These are phyloP conservation scores for Catamblyrhynchus diadema DNA, from an alignment of 2,797 vertebrate genomes.

Conservation along the genomic window DNA sequence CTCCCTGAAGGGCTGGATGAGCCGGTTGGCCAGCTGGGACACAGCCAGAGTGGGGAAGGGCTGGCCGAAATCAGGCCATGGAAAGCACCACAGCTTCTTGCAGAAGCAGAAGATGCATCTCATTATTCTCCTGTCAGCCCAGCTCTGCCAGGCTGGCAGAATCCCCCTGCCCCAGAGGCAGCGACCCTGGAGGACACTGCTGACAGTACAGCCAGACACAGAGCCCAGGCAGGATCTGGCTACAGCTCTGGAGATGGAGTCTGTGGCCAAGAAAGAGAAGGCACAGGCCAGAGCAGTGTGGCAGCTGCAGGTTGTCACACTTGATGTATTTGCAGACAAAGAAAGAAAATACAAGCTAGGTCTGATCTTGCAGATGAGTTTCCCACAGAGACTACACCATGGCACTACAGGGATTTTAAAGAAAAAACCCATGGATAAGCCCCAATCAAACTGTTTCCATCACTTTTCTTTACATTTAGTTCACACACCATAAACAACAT, in stretches of 20 bases:
- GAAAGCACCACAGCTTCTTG: not conserved
- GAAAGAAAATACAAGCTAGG: not conserved
- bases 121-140: rapidly evolving
- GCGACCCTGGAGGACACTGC: not conserved
- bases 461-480: not conserved
- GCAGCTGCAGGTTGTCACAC: not conserved
- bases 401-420: not conserved
- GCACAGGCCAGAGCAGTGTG: not conserved
- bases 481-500: rapidly evolving
- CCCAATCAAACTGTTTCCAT: rapidly evolving
- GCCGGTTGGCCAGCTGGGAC: not conserved
- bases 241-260: not conserved
- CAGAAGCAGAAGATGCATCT: not conserved
- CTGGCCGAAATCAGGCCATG: not conserved
- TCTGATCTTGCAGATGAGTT: not conserved
- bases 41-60: not conserved
- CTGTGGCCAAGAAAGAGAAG: not conserved
- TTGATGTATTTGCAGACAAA: not conserved
- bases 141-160: not conserved
- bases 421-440: not conserved
- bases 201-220: rapidly evolving
- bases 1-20: conserved; percentile 14
- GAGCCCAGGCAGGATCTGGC: not conserved
- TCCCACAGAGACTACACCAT: not conserved
- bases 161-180: not conserved